These are phyloP conservation scores for Hipposideros larvatus DNA, from an alignment of 2,797 vertebrate species.

Conservation along the genomic window DNA sequence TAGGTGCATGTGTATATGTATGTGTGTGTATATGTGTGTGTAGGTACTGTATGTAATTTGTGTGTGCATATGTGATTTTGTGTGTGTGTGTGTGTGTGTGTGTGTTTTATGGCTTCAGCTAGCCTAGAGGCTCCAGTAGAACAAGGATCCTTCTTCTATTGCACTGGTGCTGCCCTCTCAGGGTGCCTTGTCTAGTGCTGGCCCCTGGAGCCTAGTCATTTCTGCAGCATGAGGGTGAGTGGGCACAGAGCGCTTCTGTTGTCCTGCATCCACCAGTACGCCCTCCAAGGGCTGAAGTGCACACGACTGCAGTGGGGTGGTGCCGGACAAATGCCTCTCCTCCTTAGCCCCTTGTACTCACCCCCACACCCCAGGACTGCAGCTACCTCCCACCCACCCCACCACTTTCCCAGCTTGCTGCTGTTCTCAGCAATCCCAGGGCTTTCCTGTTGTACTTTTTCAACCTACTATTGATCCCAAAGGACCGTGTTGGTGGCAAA, in stretches of 20 bases:
- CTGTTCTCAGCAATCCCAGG: background rate
- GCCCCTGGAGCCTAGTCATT: background rate
- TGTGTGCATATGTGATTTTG: background rate
- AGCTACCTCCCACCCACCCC: background rate
- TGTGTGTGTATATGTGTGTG: background rate
- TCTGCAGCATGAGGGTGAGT: background rate
- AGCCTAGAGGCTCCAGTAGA: background rate
- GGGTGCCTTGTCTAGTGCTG: background rate
- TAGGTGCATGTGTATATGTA: background rate
- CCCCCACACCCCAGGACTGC: background rate
- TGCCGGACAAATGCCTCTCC: background rate
- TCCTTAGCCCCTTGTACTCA: background rate
- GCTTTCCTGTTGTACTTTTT: slow-evolving; percentile 44
- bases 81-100: background rate
- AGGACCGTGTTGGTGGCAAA: slow-evolving; percentile 1
- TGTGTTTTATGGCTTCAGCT: slow-evolving; percentile 36
- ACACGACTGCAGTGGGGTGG: background rate
- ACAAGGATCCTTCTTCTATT: slow-evolving; percentile 30
- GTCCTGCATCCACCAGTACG: background rate
- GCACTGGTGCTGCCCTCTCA: background rate
- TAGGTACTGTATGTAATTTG: background rate
- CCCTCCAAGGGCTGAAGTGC: background rate
- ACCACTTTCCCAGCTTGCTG: background rate
- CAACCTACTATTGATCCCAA: slow-evolving; percentile 11
- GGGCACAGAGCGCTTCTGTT: background rate